Evolutionary conservation across 1,140 invertebrate species (phyloP).

Genomic region (Eulimnadia texana): DNA sequence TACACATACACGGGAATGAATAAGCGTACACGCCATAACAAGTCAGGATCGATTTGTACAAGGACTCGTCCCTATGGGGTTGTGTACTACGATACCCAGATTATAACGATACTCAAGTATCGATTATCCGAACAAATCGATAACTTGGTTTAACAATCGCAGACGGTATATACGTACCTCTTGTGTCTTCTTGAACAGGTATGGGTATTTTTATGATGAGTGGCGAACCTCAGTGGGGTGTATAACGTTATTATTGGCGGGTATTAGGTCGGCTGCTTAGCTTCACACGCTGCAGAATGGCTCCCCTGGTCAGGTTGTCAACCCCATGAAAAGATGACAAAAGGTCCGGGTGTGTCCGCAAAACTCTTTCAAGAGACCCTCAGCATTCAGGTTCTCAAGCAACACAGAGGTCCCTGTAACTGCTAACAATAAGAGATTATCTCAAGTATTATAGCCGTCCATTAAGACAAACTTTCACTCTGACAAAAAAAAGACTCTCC

Average conservation of each 20-base stretch:
- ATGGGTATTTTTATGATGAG: not conserved
- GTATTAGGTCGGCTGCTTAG: not conserved
- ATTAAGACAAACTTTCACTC: no score
- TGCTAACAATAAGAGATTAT: no score
- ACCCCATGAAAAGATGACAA: slow-evolving; percentile 8
- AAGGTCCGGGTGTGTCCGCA: slow-evolving; percentile 4
- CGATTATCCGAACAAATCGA: not conserved
- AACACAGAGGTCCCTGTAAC: no score
- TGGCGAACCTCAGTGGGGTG: not conserved
- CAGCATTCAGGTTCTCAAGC: not conserved
- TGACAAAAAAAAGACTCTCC: no score
- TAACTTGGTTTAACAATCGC: not conserved
- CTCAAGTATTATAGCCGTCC: no score
- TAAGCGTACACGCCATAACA: not conserved
- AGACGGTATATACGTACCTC: no score
- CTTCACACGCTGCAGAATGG: slow-evolving; percentile 11
- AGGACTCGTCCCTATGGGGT: not conserved
- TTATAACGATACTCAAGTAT: no score
- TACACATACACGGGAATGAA: not conserved
- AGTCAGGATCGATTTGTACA: not conserved
- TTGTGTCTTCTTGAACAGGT: no score
- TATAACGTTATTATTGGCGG: not conserved
- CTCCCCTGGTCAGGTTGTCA: slow-evolving; percentile 6
- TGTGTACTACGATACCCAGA: no score
- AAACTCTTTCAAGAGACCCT: not conserved